These are phyloP conservation scores for Apamea anceps DNA, from an alignment of 2,888 invertebrate species.

Conservation along the genomic window DNA sequence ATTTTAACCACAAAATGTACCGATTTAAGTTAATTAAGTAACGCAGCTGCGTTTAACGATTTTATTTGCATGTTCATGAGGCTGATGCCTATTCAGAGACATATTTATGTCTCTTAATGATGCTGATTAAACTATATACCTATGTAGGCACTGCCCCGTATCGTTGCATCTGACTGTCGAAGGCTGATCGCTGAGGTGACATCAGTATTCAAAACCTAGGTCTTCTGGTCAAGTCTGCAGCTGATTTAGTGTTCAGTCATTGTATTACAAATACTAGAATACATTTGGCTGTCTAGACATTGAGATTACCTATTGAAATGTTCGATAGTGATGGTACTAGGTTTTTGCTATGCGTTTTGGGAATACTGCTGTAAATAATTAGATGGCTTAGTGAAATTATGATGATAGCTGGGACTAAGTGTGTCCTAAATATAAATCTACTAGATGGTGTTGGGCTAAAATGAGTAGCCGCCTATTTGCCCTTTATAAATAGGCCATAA, in stretches of 20 bases:
- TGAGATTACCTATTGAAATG: conserved; percentile 70
- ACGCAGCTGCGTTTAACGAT: conserved; percentile 39
- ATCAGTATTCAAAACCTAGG: conserved; percentile 62
- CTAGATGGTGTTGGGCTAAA: background rate
- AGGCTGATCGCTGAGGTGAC: conserved; percentile 23
- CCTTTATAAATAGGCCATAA: background rate
- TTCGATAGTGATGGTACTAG: conserved; percentile 41
- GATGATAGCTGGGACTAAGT: background rate
- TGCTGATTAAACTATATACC: conserved; percentile 29
- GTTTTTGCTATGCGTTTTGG: conserved; percentile 46
- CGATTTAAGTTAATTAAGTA: conserved; percentile 44
- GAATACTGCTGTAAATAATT: background rate
- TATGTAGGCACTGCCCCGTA: background rate
- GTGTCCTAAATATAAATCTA: background rate
- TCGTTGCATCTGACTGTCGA: background rate
- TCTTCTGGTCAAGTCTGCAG: conserved; percentile 59
- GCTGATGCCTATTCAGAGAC: conserved; percentile 33
- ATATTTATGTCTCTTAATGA: conserved; percentile 38
- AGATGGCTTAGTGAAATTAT: background rate
- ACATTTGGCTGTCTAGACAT: conserved; percentile 86
- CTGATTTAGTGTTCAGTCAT: conserved; percentile 83
- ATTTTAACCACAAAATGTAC: conserved; percentile 15
- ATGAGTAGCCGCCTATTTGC: background rate
- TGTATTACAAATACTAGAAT: conserved; percentile 88
- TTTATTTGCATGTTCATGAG: conserved; percentile 52